Conservation (phyloP, 1,140 invertebrate species). For the Drosophila subobscura region DNA sequence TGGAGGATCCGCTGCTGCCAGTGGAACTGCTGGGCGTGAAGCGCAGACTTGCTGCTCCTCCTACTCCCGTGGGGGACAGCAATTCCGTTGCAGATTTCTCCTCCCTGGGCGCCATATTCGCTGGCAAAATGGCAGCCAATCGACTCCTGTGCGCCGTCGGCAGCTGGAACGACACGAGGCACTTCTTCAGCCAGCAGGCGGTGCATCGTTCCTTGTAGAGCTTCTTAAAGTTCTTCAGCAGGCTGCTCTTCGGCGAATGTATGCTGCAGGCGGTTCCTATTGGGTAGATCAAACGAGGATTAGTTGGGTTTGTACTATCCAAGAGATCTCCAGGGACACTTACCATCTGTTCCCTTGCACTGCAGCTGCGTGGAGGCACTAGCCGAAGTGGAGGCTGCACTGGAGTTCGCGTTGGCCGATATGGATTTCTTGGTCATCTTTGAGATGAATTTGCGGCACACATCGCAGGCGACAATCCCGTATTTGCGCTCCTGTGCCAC, state of each 20-base stretch:
- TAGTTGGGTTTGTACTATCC: too few relatives aligned
- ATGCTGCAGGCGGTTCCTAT: conserved; percentile 87
- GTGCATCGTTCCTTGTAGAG: conserved; percentile 90
- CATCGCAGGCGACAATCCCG: conserved; percentile 92
- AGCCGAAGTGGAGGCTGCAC: conserved; percentile 57
- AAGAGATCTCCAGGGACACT: not conserved
- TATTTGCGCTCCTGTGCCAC: conserved; percentile 91
- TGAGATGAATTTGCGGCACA: conserved; percentile 93
- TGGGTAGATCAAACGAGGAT: conserved; percentile 29
- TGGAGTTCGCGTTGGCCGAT: conserved; percentile 26
- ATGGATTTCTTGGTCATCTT: conserved; percentile 85
- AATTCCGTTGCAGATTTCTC: conserved; percentile 52
- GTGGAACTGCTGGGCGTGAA: conserved; percentile 20
- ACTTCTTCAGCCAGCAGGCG: conserved; percentile 94
- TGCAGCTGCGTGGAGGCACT: conserved; percentile 84
- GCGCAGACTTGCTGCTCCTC: conserved; percentile 23
- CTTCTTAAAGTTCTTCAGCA: conserved; percentile 88
- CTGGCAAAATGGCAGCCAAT: conserved; percentile 87
- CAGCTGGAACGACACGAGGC: conserved; percentile 91
- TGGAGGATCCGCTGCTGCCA: not conserved
- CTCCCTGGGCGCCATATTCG: conserved; percentile 61
- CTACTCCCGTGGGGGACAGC: conserved; percentile 49
- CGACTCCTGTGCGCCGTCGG: conserved; percentile 87
- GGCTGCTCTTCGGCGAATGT: conserved; percentile 88
- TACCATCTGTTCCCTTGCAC: conserved; percentile 89